phyloP scores from a whole-genome alignment of 2,888 invertebrate genomes.

The Periphyllus acericola region DNA sequence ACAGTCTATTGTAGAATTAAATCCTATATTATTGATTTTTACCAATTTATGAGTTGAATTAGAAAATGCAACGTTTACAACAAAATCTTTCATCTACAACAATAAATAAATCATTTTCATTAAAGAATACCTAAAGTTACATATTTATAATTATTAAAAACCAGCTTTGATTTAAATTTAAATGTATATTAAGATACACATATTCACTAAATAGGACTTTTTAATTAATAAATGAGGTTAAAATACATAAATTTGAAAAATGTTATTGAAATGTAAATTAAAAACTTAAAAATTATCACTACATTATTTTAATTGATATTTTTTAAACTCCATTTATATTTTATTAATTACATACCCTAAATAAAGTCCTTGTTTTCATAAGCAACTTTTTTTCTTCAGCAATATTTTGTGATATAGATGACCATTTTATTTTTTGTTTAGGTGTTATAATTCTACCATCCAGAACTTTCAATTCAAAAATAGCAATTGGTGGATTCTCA shows the following conservation, averaged over 20 bases:
- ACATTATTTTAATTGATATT: background rate
- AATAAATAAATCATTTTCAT: background rate
- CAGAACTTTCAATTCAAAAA: slow-evolving; percentile 55
- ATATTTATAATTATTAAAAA: too few relatives aligned
- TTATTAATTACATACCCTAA: slow-evolving; percentile 34
- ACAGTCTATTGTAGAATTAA: slow-evolving; percentile 38
- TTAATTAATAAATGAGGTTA: background rate
- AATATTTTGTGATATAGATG: slow-evolving; percentile 35
- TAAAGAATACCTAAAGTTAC: background rate
- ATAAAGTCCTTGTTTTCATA: slow-evolving; percentile 14
- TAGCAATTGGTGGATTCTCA: slow-evolving; percentile 47
- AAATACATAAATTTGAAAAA: background rate
- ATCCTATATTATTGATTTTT: slow-evolving; percentile 48
- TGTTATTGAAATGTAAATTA: background rate
- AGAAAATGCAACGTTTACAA: slow-evolving; percentile 25
- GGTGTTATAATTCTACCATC: slow-evolving; percentile 51
- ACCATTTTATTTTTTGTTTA: slow-evolving; percentile 47
- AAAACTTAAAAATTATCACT: background rate
- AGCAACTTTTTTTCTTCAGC: slow-evolving; percentile 32
- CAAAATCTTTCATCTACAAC: slow-evolving; percentile 43
- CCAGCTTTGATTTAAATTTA: too few relatives aligned
- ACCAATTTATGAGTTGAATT: slow-evolving; percentile 45
- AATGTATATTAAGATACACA: too few relatives aligned
- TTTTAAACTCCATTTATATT: background rate
- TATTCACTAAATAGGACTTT: too few relatives aligned